A percentile compares a stretch with the other conserved stretches of the same genome.
phyloP scores from a whole-genome alignment of 1,140 invertebrate species.

The Thalassaphorura encarpata region DNA sequence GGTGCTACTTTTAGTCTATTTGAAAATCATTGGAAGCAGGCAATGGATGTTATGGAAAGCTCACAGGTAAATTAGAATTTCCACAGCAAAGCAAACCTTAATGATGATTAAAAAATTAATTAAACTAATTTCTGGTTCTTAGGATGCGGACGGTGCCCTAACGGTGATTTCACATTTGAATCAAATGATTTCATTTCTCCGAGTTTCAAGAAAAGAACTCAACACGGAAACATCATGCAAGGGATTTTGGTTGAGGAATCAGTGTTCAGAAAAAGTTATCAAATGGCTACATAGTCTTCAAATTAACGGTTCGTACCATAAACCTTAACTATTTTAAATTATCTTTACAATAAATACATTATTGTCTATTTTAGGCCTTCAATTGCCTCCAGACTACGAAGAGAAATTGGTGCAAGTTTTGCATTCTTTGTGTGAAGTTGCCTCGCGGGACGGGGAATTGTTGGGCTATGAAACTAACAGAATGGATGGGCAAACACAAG shows the following conservation, averaged over 20 bases:
- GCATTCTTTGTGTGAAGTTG: constrained; percentile 25
- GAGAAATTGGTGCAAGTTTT: constrained; percentile 25
- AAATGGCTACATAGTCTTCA: constrained; percentile 25
- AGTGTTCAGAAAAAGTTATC: constrained; percentile 25
- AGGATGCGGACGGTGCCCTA: constrained; percentile 21
- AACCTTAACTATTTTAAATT: neutral
- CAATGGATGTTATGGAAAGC: constrained; percentile 14
- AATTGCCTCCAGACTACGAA: constrained; percentile 23
- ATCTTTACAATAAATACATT: constrained; percentile 1
- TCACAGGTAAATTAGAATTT: constrained; percentile 5
- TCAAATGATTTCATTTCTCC: constrained; percentile 29
- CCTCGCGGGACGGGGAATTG: constrained; percentile 23
- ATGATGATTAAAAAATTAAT: neutral
- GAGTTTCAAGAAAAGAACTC: constrained; percentile 12
- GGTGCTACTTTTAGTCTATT: constrained; percentile 19
- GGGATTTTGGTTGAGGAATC: constrained; percentile 27
- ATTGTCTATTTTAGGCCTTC: constrained; percentile 15
- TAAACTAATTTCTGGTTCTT: neutral
- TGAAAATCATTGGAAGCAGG: constrained; percentile 31
- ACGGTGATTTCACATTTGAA: constrained; percentile 25
- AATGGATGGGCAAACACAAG: neutral
- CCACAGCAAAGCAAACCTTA: neutral
- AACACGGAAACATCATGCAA: constrained; percentile 16
- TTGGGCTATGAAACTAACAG: constrained; percentile 14
- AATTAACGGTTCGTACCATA: constrained; percentile 9